Evolutionary conservation across 2,113 vertebrate genomes (phyloP), one percentile per base, ranked within the genome.

Genomic region (Phalacrocorax carbo): DNA sequence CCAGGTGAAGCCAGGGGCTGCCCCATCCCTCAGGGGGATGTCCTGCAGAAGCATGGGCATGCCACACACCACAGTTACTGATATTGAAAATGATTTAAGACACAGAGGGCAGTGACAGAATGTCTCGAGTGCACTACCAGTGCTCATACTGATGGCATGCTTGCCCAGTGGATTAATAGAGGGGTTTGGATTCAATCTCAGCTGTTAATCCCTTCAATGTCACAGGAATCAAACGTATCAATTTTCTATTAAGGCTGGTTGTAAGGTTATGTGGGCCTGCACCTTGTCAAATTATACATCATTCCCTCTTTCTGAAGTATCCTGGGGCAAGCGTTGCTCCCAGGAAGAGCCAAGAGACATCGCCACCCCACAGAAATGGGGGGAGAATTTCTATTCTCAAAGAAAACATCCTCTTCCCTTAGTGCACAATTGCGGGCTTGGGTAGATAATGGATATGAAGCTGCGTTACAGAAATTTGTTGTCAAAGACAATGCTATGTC

Each of bases 141-240:
- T 23, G 48, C 48, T 79, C 34, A 26, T 51, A 29, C 0, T 11
- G 42, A 62, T 29, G 32, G 48, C 80, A 34, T 17, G 22, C 21
- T 85, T 8, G 1, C 49, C 30, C 52, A n/a, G 72, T 36, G 81
- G 85, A 94, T 96, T 88, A 93, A 87, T 36, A 72, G 48, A 81
- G 60, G 22, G 61, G 27, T 36, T 78, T 91, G 78, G 34, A 46
- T 89, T 91, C 85, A 66, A n/a, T 76, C 66, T 84, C 52, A 34
- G 77, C n/a, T 46, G 44, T 69, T 93, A 93, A 97, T 90, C 78
- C 88, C 90, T 94, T 32, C 86, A 52, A 29, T 82, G 86, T 92
- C 90, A 82, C 48, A 60, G 79, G 70, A 88, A 88, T 72, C 38
- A 76, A 82, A 76, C 49, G 8, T 60, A 68, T 7, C 29, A 15